These are phyloP conservation scores for Macrostomum lignano DNA, from an alignment of 1,140 invertebrate genomes.

Conservation along the genomic window DNA sequence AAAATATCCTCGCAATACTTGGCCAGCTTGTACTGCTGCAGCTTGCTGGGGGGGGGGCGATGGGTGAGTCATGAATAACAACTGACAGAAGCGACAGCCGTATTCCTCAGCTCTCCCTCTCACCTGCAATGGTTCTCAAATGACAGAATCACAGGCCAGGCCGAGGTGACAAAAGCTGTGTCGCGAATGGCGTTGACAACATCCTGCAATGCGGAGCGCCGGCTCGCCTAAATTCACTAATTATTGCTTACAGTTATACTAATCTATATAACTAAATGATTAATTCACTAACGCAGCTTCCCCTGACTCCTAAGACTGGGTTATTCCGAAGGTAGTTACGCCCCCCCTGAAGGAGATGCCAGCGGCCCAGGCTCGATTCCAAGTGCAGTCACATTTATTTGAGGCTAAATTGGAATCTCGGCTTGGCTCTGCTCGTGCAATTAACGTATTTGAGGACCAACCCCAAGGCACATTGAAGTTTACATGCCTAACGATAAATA, in stretches of 20 bases:
- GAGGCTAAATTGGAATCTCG: no score
- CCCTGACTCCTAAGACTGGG: no score
- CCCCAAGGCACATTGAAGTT: no score
- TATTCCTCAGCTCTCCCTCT: neutral
- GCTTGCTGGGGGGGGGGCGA: constrained; percentile 35
- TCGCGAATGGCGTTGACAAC: constrained; percentile 85
- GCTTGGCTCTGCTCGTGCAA: no score
- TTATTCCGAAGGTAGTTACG: no score
- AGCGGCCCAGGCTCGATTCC: no score
- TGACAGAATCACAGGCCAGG: constrained; percentile 73
- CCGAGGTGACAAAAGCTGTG: constrained; percentile 84
- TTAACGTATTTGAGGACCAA: no score
- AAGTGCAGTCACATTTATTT: no score
- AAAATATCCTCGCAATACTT: constrained; percentile 78
- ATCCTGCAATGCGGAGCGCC: constrained; percentile 33
- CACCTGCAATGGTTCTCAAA: constrained; percentile 79
- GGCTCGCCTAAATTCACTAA: constrained; percentile 3
- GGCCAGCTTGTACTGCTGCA: constrained; percentile 83
- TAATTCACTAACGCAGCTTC: no score
- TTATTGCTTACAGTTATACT: constrained; percentile 1
- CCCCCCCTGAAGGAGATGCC: no score
- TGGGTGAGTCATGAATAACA: constrained; percentile 4
- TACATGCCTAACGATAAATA: no score
- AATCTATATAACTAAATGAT: neutral
- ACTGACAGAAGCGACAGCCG: constrained; percentile 1